phyloP scores from a whole-genome alignment of 2,888 invertebrate species.

The Ariolimax columbianus region DNA sequence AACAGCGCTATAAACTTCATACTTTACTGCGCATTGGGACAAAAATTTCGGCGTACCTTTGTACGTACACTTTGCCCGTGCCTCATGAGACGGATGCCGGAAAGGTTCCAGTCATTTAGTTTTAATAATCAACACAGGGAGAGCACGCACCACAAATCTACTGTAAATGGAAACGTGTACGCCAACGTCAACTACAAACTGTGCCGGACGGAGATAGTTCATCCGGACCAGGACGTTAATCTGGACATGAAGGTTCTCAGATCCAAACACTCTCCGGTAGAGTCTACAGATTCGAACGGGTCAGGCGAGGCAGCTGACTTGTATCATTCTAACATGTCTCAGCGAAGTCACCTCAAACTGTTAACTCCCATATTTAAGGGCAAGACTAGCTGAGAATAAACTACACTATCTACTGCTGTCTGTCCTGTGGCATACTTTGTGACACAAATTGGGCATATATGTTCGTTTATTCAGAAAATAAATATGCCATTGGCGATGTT shows the following conservation, averaged over 20 bases:
- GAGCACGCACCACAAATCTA: constrained; percentile 32
- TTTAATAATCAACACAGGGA: constrained; percentile 58
- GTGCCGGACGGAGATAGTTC: constrained; percentile 37
- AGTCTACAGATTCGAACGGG: constrained; percentile 50
- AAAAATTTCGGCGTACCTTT: constrained; percentile 87
- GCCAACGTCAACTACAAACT: constrained; percentile 47
- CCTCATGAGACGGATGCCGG: constrained; percentile 56
- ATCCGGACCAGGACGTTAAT: constrained; percentile 32
- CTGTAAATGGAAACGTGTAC: constrained; percentile 42
- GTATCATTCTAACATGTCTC: constrained; percentile 33
- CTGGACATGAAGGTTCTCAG: constrained; percentile 53
- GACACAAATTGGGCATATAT: too few species aligned
- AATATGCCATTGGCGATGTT: too few species aligned
- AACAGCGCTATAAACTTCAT: constrained; percentile 98
- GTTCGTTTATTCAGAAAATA: too few species aligned
- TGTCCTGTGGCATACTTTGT: too few species aligned
- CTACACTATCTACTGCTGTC: not conserved
- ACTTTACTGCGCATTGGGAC: constrained; percentile 97
- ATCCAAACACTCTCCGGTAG: constrained; percentile 49
- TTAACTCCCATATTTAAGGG: constrained; percentile 24
- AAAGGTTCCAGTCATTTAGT: constrained; percentile 69
- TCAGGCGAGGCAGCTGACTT: constrained; percentile 31
- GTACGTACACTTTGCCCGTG: constrained; percentile 73
- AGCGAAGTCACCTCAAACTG: constrained; percentile 36
- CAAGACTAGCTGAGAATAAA: constrained; percentile 27